phyloP scores from a whole-genome alignment of 1,140 invertebrate genomes.

The Aphelenchoides avenae region DNA sequence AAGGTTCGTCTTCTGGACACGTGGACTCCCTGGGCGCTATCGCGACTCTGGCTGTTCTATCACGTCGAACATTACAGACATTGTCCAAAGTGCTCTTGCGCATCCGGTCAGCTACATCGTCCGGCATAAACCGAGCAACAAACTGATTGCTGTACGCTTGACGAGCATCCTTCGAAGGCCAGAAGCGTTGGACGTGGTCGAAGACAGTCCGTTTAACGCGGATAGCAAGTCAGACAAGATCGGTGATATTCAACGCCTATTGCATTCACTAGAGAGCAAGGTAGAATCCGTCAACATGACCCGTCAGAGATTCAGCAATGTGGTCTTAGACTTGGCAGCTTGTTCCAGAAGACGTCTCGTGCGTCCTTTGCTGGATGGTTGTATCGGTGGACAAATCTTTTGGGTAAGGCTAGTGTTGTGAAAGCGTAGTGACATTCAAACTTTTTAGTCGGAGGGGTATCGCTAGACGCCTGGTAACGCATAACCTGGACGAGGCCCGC shows the following conservation, averaged over 20 bases:
- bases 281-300: slow-evolving; percentile 10
- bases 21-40: neutral
- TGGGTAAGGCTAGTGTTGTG: neutral
- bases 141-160: slow-evolving; percentile 32
- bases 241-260: slow-evolving; percentile 11
- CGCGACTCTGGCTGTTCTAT: slow-evolving; percentile 3
- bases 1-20: neutral
- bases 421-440: neutral
- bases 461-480: slow-evolving; percentile 19
- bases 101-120: slow-evolving; percentile 21
- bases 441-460: slow-evolving; percentile 32
- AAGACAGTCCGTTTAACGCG: neutral
- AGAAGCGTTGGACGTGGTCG: slow-evolving; percentile 8
- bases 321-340: slow-evolving; percentile 35
- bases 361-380: slow-evolving; percentile 20
- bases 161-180: slow-evolving; percentile 10
- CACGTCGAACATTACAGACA: slow-evolving; percentile 6
- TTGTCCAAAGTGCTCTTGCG: slow-evolving; percentile 8
- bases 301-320: neutral
- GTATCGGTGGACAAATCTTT: slow-evolving; percentile 27
- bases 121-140: slow-evolving; percentile 9
- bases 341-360: slow-evolving; percentile 22
- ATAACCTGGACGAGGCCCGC: slow-evolving; percentile 31
- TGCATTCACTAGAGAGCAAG: slow-evolving; percentile 21
- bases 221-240: slow-evolving; percentile 15